Percentiles rank a stretch among this genome's conserved stretches.
These are phyloP conservation scores for Alentia gelatinosa DNA, from an alignment of 2,888 invertebrate genomes.

Conservation along the genomic window DNA sequence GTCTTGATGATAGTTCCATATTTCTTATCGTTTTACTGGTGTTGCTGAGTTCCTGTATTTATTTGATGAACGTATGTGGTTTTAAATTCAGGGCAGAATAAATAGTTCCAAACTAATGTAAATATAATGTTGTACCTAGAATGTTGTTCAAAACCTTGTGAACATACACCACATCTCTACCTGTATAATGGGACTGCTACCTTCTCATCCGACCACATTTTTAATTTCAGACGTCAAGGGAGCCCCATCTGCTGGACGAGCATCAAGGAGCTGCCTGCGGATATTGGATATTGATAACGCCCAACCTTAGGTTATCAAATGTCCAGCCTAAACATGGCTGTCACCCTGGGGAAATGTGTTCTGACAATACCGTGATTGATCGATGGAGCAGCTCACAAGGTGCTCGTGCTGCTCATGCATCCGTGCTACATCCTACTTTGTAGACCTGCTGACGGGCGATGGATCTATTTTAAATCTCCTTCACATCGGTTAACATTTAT, in stretches of 20 bases:
- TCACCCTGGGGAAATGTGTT: background rate
- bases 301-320: background rate
- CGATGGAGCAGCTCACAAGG: background rate
- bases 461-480: background rate
- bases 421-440: background rate
- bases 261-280: background rate
- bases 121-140: too few relatives aligned
- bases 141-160: too few relatives aligned
- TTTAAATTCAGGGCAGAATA: too few relatives aligned
- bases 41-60: too few relatives aligned
- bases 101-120: too few relatives aligned
- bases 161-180: too few relatives aligned
- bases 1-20: too few relatives aligned
- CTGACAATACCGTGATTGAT: slow-evolving; percentile 7
- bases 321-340: background rate
- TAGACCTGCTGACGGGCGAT: background rate
- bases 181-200: too few relatives aligned
- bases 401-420: background rate
- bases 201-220: too few relatives aligned
- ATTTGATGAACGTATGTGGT: too few relatives aligned
- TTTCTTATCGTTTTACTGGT: too few relatives aligned
- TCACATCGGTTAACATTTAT: background rate
- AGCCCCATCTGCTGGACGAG: background rate
- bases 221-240: background rate
- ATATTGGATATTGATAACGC: slow-evolving; percentile 12